Conservation (phyloP, 2,888 invertebrate genomes). For the Nomada fabriciana region DNA sequence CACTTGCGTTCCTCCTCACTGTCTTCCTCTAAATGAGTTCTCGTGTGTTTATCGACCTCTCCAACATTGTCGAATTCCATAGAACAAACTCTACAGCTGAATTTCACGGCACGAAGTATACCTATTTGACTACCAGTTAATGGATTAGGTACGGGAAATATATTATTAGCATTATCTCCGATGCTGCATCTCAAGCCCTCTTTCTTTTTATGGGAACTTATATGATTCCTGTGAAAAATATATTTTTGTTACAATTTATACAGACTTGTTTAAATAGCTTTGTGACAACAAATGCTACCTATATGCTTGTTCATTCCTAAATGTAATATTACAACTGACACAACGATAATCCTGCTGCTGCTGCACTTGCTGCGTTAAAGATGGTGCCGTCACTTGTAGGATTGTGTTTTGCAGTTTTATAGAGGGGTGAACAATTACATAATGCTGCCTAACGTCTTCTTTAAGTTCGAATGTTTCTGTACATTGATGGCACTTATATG, state of each 20-base stretch:
- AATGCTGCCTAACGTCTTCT: conserved; percentile 72
- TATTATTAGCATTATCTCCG: conserved; percentile 55
- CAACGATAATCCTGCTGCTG: conserved; percentile 59
- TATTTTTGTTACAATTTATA: conserved; percentile 5
- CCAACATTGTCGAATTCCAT: conserved; percentile 76
- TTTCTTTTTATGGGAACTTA: conserved; percentile 67
- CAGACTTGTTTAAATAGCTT: neutral
- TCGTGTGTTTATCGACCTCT: conserved; percentile 78
- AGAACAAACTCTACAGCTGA: conserved; percentile 77
- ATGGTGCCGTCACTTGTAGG: conserved; percentile 41
- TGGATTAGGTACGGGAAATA: conserved; percentile 66
- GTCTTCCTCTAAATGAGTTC: conserved; percentile 73
- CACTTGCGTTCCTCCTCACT: conserved; percentile 70
- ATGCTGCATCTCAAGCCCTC: conserved; percentile 64
- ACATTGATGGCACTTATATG: conserved; percentile 78
- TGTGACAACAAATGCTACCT: conserved; percentile 60
- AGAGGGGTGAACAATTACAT: conserved; percentile 55
- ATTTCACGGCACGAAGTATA: conserved; percentile 72
- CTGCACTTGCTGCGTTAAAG: conserved; percentile 30
- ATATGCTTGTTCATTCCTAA: conserved; percentile 73
- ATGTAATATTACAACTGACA: conserved; percentile 73
- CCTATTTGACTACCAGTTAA: conserved; percentile 69
- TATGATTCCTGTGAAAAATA: conserved; percentile 67
- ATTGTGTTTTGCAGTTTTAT: conserved; percentile 55
- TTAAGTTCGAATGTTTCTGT: conserved; percentile 73